phyloP scores from a whole-genome alignment of 1,140 invertebrate species.

The Lethocerus indicus region DNA sequence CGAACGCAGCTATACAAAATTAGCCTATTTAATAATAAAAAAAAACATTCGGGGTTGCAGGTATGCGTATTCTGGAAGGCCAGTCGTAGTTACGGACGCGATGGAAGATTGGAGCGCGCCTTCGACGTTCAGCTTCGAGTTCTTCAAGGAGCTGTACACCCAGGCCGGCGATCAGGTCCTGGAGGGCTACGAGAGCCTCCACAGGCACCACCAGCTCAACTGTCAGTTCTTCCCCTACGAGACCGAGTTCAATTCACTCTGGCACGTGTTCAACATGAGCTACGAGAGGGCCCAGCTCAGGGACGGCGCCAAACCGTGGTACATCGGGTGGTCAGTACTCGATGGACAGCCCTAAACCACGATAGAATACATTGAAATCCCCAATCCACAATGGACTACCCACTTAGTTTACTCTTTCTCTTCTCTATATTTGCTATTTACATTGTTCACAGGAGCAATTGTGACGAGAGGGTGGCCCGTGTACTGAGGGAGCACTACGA shows the following conservation, averaged over 20 bases:
- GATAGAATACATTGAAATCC: too few species aligned
- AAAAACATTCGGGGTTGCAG: too few species aligned
- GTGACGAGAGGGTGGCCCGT: conserved; percentile 57
- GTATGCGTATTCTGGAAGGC: conserved; percentile 58
- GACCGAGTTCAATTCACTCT: conserved; percentile 58
- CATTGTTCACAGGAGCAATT: conserved; percentile 88
- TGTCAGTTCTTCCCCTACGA: conserved; percentile 90
- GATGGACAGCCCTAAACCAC: too few species aligned
- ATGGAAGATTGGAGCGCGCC: conserved; percentile 60
- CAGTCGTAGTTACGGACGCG: conserved; percentile 72
- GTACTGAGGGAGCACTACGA: conserved; percentile 62
- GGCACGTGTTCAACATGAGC: conserved; percentile 65
- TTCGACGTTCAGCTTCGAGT: conserved; percentile 48
- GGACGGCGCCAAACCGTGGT: conserved; percentile 55
- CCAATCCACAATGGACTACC: too few species aligned
- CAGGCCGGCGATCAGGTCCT: conserved; percentile 27
- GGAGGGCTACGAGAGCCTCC: too few species aligned
- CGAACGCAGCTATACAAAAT: too few species aligned
- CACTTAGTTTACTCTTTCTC: too few species aligned
- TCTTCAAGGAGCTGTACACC: conserved; percentile 60
- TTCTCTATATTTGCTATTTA: too few species aligned
- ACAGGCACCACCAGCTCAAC: conserved; percentile 24
- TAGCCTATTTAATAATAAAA: too few species aligned
- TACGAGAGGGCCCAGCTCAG: conserved; percentile 39
- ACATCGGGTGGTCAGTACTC: conserved; percentile 64